Percentiles rank a stretch among this genome's conserved stretches.
phyloP scores from a whole-genome alignment of 2,888 invertebrate genomes.

The Caenorhabditis sp. region DNA sequence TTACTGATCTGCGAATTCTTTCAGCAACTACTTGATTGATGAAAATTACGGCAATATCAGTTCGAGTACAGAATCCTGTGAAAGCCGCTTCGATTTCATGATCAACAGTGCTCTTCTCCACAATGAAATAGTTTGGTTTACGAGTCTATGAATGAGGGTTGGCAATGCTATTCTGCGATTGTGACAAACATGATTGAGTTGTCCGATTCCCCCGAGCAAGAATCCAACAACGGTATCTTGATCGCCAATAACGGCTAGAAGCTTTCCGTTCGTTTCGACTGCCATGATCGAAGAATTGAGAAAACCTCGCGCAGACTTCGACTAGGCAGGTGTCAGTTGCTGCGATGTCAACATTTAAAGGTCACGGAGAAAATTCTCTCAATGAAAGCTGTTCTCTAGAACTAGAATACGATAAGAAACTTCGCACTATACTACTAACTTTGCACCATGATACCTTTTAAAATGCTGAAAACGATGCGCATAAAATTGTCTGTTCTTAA shows the following conservation, averaged over 20 bases:
- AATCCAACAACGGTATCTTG: constrained; percentile 8
- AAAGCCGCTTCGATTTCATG: background rate
- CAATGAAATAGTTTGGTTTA: background rate
- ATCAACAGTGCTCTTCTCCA: constrained; percentile 1
- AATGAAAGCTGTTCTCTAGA: too few species aligned
- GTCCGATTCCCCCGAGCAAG: background rate
- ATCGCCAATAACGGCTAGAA: constrained; percentile 1
- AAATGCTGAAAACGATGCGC: too few species aligned
- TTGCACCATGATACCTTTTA: too few species aligned
- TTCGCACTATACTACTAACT: too few species aligned
- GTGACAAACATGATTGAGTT: background rate
- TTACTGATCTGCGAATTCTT: background rate
- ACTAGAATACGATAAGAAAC: too few species aligned
- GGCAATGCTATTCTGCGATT: background rate
- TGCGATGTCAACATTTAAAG: background rate
- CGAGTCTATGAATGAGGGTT: background rate
- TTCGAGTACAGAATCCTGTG: background rate
- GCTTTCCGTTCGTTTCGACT: background rate
- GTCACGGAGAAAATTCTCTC: background rate
- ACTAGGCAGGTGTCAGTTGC: too few species aligned
- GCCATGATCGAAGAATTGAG: background rate
- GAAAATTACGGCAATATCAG: background rate
- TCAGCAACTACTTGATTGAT: constrained; percentile 4
- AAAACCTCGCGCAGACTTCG: too few species aligned
- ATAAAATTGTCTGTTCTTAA: too few species aligned